Base-by-base conservation (phyloP, 2,888 invertebrate genomes). In the Laspeyria flexula region DNA sequence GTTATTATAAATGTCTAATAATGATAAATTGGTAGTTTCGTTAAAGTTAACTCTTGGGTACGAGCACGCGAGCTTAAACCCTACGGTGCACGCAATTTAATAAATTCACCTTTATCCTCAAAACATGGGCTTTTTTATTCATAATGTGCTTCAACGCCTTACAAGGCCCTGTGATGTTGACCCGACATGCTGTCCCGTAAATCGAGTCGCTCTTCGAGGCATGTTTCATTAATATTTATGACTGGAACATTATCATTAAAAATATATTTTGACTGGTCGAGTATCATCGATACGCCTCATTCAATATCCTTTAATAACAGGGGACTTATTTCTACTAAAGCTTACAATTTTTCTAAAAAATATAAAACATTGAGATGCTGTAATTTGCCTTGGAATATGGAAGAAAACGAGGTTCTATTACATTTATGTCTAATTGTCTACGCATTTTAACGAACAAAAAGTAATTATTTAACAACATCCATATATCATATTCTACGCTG, bases 191-290 rank as follows among this genome's bases (percentile, higher is more conserved):
- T 67, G 63, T 65, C 69, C 71, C 73, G 75, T 79, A 79, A 80
- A 79, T 78, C 75, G 79, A 74, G 56, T 58, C 70, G 66, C 68
- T 75, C 74, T 68, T 75, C 75, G 73, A 77, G 70, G 81, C 83
- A 82, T 84, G 80, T 83, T 83, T 81, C 83, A 90, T 90, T 83
- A 88, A 88, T 88, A 89, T 89, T 88, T 87, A 88, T 88, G 83
- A 80, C 79, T 81, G 81, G 83, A 84, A 88, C 86, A 87, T 87
- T 87, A 88, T 85, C 84, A 85, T 88, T 86, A 86, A 85, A 86
- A 83, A 82, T 83, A 84, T 75, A 79, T 85, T 86, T 85, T 84
- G 83, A 82, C 79, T 80, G 76, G 71, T 65, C 74, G 71, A 61
- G 55, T 67, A 82, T 81, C 73, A 79, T 72, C 77, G 79, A 85